Evolutionary conservation across 1,140 invertebrate species (phyloP).

Genomic region (Ylistrum balloti): DNA sequence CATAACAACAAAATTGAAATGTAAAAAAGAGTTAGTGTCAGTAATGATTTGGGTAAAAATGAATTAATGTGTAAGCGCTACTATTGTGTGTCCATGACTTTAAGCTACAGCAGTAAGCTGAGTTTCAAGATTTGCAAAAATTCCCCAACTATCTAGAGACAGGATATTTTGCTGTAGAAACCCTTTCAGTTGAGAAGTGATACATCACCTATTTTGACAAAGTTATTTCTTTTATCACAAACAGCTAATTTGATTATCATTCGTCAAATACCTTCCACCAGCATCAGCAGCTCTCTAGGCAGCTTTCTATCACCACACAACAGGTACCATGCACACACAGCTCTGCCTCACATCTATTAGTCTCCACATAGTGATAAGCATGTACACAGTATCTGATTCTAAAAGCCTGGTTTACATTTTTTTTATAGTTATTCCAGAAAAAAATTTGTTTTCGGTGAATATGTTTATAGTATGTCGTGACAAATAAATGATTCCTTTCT

Average conservation of each 20-base stretch:
- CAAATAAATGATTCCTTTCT: too few relatives aligned
- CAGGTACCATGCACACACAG: background rate
- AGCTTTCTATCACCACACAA: background rate
- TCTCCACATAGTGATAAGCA: background rate
- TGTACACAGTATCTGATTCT: background rate
- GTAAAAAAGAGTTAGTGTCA: background rate
- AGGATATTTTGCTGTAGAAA: conserved; percentile 5
- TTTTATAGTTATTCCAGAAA: too few relatives aligned
- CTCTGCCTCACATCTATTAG: background rate
- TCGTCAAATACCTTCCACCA: conserved; percentile 26
- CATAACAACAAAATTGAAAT: too few relatives aligned
- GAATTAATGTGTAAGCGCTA: background rate
- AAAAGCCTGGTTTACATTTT: conserved; percentile 31
- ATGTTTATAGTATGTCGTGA: background rate
- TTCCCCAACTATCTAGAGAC: background rate
- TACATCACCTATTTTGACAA: conserved; percentile 39
- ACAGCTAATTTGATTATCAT: conserved; percentile 40
- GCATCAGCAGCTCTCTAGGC: background rate
- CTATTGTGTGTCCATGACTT: background rate
- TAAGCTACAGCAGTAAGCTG: background rate
- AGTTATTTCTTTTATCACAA: conserved; percentile 36
- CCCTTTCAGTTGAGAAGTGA: background rate
- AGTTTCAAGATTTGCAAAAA: background rate
- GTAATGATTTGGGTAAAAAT: too few relatives aligned
- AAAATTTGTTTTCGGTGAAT: background rate